Evolutionary conservation across 2,797 vertebrate genomes (phyloP), one percentile per base, ranked within the genome.

Genomic region (Platalea minor): DNA sequence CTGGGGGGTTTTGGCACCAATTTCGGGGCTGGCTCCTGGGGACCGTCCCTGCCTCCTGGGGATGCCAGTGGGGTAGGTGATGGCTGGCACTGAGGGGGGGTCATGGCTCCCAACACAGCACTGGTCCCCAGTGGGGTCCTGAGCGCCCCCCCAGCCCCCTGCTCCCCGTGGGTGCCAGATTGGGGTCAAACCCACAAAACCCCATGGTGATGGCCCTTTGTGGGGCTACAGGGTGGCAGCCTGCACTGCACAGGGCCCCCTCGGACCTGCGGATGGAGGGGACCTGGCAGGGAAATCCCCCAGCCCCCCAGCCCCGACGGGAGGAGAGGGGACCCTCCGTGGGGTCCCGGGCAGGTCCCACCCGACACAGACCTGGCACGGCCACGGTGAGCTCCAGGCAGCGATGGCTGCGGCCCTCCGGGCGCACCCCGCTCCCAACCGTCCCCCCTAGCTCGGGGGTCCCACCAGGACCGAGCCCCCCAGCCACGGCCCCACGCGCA

Each of bases 351-450:
- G 7, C 13, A n/a, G 10, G 13, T 76, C n/a, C 70, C 74, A 35
- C 65, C 25, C 1, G 4, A 4, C 4, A 0, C 46, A 21, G 59
- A 50, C 2, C 53, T 16, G 4, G 12, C 39, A 17, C 9, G 0
- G 53, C 41, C 69, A 17, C 17, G 1, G 13, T 0, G 14, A 69
- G 26, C 50, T 41, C 41, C 6, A 3, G 35, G 15, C 74, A 24
- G 48, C 2, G 16, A 43, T 0, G 2, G 17, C 33, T 12, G 0
- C 2, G 0, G 50, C 50, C 41, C 21, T 29, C 41, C 33, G 0
- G 1, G 7, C 0, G 0, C 45, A 2, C 13, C 46, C 39, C 21
- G 0, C 20, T 37, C 59, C 80, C 51, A 19, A 11, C 28, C 1
- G 0, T 2, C 7, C 16, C 43, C 29, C 45, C 20, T 5, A 0